Evolutionary conservation across 30 jellyfish, hydroid and myxozoan genomes (phyloP), one percentile per base, ranked within the genome.

Genomic region (Mastigias papua): DNA sequence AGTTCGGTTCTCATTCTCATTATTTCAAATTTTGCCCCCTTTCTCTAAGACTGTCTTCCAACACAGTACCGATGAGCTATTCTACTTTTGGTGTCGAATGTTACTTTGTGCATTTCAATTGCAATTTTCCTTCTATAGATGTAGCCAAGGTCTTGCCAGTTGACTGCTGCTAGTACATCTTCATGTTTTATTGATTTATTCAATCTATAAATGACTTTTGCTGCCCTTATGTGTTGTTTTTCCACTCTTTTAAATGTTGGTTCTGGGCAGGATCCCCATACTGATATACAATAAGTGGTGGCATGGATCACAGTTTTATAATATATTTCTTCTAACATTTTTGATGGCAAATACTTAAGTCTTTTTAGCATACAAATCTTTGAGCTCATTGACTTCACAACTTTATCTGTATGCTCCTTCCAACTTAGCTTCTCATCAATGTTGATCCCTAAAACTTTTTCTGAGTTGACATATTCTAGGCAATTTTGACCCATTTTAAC

Each of bases 221-320:
- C 94, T 32, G 94, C 94, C 74, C 88, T 86, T n/a, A 86, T 74
- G 65, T 72, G 78, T 29, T 73, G 81, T 37, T 42, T 37, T 61
- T 80, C 89, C 51, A 61, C 48, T 75, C 65, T 81, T 81, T 48
- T 34, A 68, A 69, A 68, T 48, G 81, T 69, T 33, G 84, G 82
- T 33, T 33, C 66, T 17, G 76, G 65, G 91, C 91, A 66, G 91
- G 77, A 22, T 81, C 91, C 91, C 91, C 91, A 81, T 68, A 81
- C 83, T 48, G 91, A 81, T 63, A 81, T 81, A 77, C 84, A 81
- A 51, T 81, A 68, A 26, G 77, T 81, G 84, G 81, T 58, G 72
- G 81, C 83, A 34, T 84, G 84, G 73, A 67, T 81, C 58, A 67
- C 60, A 34, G 91, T 81, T 82, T 69, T 82, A 48, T 82, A 49